phyloP scores from a whole-genome alignment of 2,888 invertebrate species.

The Drosophila seclusa region DNA sequence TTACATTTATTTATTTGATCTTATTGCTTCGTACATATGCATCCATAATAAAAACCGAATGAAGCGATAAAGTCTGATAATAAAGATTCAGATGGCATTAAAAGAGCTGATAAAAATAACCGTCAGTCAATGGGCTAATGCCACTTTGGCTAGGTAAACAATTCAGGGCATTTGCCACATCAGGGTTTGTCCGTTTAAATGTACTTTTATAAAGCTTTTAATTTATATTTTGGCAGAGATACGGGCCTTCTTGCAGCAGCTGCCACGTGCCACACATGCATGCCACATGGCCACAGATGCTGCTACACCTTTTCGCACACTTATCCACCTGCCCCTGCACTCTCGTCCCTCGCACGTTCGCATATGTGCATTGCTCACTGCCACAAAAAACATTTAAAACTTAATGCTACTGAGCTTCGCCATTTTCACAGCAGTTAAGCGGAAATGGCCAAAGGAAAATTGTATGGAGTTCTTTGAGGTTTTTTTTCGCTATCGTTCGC shows the following conservation, averaged over 20 bases:
- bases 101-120: neutral
- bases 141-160: conserved; percentile 37
- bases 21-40: neutral
- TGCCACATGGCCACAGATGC: conserved; percentile 34
- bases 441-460: conserved; percentile 8
- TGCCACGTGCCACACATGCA: conserved; percentile 32
- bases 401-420: conserved; percentile 60
- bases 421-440: conserved; percentile 66
- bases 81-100: neutral
- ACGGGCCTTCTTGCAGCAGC: conserved; percentile 31
- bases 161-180: conserved; percentile 9
- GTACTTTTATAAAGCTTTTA: conserved; percentile 63
- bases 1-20: neutral
- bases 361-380: conserved; percentile 16
- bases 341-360: neutral
- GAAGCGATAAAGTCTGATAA: neutral
- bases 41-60: neutral
- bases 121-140: conserved; percentile 31
- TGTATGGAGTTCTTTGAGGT: conserved; percentile 26
- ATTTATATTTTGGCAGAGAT: conserved; percentile 51
- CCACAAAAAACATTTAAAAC: conserved; percentile 70
- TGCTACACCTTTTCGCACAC: conserved; percentile 13
- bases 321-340: neutral
- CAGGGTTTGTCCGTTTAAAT: conserved; percentile 14
- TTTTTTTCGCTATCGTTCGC: conserved; percentile 32